Evolutionary conservation across 2,113 vertebrate genomes (phyloP), one percentile per base, ranked within the genome.

Genomic region (Coptodon rendalli): DNA sequence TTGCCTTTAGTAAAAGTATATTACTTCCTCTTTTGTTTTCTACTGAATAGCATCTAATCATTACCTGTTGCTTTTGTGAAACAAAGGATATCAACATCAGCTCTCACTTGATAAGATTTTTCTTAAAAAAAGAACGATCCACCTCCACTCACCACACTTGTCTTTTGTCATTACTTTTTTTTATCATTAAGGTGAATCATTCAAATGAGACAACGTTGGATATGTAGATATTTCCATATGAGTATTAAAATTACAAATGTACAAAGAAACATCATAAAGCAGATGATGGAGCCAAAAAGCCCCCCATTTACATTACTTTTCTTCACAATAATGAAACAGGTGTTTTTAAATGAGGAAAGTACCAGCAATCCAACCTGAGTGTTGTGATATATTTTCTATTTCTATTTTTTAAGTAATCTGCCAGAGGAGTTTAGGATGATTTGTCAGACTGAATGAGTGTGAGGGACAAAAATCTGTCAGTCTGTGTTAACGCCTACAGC

Each of bases 361-460:
- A 66, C 54, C 2, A 68, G 34, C 5, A 2, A 29, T 66, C 53
- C 16, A 31, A 2, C 38, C 14, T 79, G 34, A 2, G 1, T 43
- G 83, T 45, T 52, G 3, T n/a, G 13, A 34, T 48, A 19, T 12
- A 3, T 57, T 89, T 81, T 56, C 9, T 59, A 43, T 29, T 19
- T 61, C n/a, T 12, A 19, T 34, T 3, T 73, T 83, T 52, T 4
- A 2, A 50, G 5, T 4, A 5, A n/a, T 50, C 34, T 84, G 86
- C 50, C 34, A 2, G 10, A 38, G 6, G 48, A 81, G 87, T 45
- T 85, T 9, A 27, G 59, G 59, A 38, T 34, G 90, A 89, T 87
- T 85, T 91, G 91, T 93, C 88, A 87, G 54, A 83, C 48, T 9
- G 53, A 54, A 86, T 89, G 84, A 91, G 2, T n/a, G 68, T 81